Conservation (phyloP, 1,140 invertebrate species). For the Drosophila sechellia region DNA sequence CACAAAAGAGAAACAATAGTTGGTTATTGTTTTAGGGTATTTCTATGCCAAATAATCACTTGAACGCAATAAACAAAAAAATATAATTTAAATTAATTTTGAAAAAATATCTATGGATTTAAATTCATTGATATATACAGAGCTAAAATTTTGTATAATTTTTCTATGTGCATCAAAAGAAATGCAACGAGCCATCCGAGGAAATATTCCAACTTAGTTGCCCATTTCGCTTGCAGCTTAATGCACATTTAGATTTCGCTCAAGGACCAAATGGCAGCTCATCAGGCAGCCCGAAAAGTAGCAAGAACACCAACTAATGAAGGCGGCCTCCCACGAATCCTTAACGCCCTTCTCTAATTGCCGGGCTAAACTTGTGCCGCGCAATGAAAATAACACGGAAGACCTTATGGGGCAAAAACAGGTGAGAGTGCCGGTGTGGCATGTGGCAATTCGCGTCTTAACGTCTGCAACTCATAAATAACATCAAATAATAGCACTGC, state of each 20-base stretch:
- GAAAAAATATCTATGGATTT: background rate
- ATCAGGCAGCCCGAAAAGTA: conserved; percentile 41
- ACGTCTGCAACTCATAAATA: conserved; percentile 69
- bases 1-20: conserved; percentile 3
- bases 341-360: conserved; percentile 66
- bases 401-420: conserved; percentile 35
- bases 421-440: conserved; percentile 23
- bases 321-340: conserved; percentile 30
- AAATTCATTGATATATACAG: background rate
- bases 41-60: background rate
- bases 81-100: background rate
- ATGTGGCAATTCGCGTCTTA: conserved; percentile 34
- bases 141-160: background rate
- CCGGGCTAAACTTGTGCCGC: conserved; percentile 31
- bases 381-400: conserved; percentile 57
- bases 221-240: conserved; percentile 53
- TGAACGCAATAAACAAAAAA: background rate
- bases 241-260: conserved; percentile 60
- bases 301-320: conserved; percentile 31
- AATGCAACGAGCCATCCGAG: conserved; percentile 1
- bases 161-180: conserved; percentile 9
- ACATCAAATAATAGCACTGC: conserved; percentile 62
- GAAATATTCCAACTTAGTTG: conserved; percentile 42
- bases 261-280: conserved; percentile 63
- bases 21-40: background rate